Base-by-base conservation (phyloP, 1,140 invertebrate species). In the Bombus superbus region DNA sequence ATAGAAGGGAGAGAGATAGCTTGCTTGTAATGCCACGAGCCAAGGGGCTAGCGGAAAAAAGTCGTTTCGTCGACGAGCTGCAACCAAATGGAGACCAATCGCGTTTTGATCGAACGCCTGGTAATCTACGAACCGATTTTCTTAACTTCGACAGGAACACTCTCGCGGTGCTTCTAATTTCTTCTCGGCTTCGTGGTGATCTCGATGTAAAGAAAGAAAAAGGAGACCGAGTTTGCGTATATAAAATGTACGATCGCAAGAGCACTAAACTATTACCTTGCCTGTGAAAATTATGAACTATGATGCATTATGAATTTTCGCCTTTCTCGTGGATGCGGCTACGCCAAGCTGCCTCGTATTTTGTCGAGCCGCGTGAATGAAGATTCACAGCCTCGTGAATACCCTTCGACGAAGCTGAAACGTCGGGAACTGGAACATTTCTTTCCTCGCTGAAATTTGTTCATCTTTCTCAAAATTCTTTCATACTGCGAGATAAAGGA, bases 261-360 rank as follows among this genome's bases (percentile, higher is more conserved):
- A 15, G 32, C 38, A 8, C 40, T 28, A 68, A 64, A 73, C 79
- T 53, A 53, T 85, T 85, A 80, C 66, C 35, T 72, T 72, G 32
- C 18, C 42, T 28, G 53, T 53, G n/a, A 38, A 80, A 85, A 85
- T 80, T 72, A 80, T 42, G 77, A 62, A 28, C 35, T 10, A 62
- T 40, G 22, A 10, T n/a, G 66, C 64, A 44, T 72, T 80, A 85
- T 79, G 53, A 85, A 80, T 80, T 72, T 71, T 71, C 42, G 42
- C 28, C 10, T 9, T 35, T 3, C 44, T 32, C 66, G 38, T 13
- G 38, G 38, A 79, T 35, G 25, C 10, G 44, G 22, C 10, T 11
- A 8, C 79, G 35, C 53, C 28, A 1, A 3, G 3, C 42, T 40
- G 62, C 35, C 32, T 72, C 76, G 40, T 80, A 73, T 64, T 72